Evolutionary conservation across 2,888 invertebrate genomes (phyloP).

Genomic region (Phyllotreta cruciferae): DNA sequence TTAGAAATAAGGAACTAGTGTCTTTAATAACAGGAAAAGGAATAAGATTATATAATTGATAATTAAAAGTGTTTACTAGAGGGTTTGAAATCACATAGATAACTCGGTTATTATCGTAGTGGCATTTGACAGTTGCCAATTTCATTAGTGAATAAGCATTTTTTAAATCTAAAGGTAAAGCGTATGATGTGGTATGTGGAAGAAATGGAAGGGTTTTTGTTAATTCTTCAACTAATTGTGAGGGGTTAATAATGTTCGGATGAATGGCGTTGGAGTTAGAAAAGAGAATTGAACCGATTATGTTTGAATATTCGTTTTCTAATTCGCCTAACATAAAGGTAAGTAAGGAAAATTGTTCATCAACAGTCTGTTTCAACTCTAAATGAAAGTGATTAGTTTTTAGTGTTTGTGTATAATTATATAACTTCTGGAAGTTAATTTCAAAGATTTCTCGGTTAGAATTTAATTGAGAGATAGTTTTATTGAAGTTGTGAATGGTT

Average conservation of each 20-base stretch:
- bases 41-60: conserved; percentile 12
- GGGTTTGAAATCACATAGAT: conserved; percentile 17
- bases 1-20: not conserved
- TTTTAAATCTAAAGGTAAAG: conserved; percentile 1
- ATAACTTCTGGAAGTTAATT: conserved; percentile 18
- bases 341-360: conserved; percentile 20
- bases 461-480: conserved; percentile 10
- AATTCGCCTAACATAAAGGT: conserved; percentile 12
- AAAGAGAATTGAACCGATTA: conserved; percentile 15
- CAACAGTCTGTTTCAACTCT: conserved; percentile 12
- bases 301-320: too few species aligned
- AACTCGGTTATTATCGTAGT: conserved; percentile 10
- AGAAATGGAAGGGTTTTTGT: conserved; percentile 8
- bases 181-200: conserved; percentile 9
- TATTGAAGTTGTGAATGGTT: conserved; percentile 23
- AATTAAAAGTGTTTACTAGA: conserved; percentile 6
- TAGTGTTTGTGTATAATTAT: not conserved
- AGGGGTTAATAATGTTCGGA: conserved; percentile 20
- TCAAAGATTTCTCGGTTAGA: too few species aligned
- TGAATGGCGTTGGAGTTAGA: conserved; percentile 18
- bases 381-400: not conserved
- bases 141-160: too few species aligned
- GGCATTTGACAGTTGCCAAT: not conserved
- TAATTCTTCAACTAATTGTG: conserved; percentile 12
- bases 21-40: conserved; percentile 11